Evolutionary conservation across 1,140 invertebrate genomes (phyloP), one percentile per base, ranked within the genome.

Genomic region (Anastatus disparis): DNA sequence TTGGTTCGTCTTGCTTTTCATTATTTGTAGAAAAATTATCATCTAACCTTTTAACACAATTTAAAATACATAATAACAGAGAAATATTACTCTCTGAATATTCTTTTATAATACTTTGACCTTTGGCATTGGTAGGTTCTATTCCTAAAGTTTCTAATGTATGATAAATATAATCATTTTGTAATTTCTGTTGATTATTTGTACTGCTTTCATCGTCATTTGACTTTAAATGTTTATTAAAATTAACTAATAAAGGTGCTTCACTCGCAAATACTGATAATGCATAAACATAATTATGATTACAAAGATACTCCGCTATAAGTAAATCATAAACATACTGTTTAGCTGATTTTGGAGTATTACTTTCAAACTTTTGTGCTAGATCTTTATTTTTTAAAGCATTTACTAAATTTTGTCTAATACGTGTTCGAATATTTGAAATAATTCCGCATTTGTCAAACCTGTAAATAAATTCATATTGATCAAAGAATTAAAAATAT

Each of bases 241-340:
- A 85, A 69, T 85, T 77, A 31, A 82, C 73, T 52, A 85, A 78
- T 17, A 85, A 64, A 4, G 84, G 84, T 50, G 81, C 83, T 75
- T 86, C 85, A 29, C 85, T 86, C 15, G 85, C 79, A 56, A 86
- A 86, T 64, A 85, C 79, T 6, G 85, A 86, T 27, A 86, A 50
- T 0, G 85, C 78, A 53, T 84, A 86, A 9, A 78, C 76, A 48
- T 84, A 86, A 77, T 85, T 84, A 29, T 78, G 78, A 72, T 79
- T 83, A 63, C 81, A 83, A 24, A 85, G 77, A 74, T 86, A 86
- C 31, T 86, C 85, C 0, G 83, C 85, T 73, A 86, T 77, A 3
- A 86, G 68, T 65, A 86, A 73, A 77, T 86, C 85, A 17, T 84
- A 82, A 55, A 86, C 71, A 26, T 86, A 85, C 48, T 86, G 85